A percentile compares a stretch with the other conserved stretches of the same genome.
These are phyloP conservation scores for Myotis myotis DNA, from an alignment of 2,797 vertebrate species.

Conservation along the genomic window DNA sequence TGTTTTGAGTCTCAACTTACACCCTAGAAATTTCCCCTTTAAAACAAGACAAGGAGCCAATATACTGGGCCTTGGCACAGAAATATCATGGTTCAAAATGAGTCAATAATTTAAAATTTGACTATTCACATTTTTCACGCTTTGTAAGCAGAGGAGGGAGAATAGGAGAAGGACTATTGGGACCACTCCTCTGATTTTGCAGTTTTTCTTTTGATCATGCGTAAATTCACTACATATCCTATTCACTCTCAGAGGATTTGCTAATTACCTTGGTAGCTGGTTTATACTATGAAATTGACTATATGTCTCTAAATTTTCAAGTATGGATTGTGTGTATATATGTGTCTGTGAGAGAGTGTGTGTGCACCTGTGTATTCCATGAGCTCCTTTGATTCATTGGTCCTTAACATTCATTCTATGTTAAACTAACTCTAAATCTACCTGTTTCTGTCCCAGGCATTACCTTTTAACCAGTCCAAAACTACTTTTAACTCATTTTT, in stretches of 20 bases:
- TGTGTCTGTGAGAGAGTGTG: not conserved
- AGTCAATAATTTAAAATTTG: not conserved
- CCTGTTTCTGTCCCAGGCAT: not conserved
- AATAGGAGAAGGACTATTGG: not conserved
- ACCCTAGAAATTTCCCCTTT: not conserved
- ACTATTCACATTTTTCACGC: not conserved
- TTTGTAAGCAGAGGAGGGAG: not conserved
- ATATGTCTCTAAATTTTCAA: not conserved
- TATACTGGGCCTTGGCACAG: not conserved
- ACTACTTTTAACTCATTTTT: not conserved
- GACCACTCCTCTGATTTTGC: not conserved
- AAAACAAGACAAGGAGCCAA: not conserved
- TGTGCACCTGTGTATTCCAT: not conserved
- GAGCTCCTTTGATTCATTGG: not conserved
- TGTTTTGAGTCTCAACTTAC: not conserved
- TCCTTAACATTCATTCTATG: not conserved
- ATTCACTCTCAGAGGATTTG: not conserved
- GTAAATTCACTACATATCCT: not conserved
- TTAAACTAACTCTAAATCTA: not conserved
- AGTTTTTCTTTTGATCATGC: not conserved
- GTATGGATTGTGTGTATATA: not conserved
- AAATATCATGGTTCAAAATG: not conserved
- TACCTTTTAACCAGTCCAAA: not conserved
- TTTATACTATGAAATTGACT: not conserved
- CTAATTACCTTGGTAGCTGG: not conserved